phyloP scores from a whole-genome alignment of 2,888 invertebrate genomes.

The Dryocosmus kuriphilus region DNA sequence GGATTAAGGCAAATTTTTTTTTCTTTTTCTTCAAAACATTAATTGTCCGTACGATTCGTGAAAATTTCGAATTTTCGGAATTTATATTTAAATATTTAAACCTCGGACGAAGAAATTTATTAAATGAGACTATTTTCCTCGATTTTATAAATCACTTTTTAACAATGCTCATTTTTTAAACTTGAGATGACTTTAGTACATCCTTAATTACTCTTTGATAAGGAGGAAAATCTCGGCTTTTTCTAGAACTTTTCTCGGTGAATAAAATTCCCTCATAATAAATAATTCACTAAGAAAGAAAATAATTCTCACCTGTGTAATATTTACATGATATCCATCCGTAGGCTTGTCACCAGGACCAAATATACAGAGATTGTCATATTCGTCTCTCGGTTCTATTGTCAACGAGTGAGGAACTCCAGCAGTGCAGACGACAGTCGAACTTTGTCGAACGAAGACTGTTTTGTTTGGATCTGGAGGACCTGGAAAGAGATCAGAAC shows the following conservation, averaged over 20 bases:
- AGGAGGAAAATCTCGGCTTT: too few relatives aligned
- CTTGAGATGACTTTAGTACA: too few relatives aligned
- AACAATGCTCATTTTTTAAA: too few relatives aligned
- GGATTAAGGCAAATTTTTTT: too few relatives aligned
- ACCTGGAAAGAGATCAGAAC: slow-evolving; percentile 77
- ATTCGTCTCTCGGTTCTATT: slow-evolving; percentile 95
- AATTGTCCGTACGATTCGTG: too few relatives aligned
- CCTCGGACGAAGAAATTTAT: too few relatives aligned
- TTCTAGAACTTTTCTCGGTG: not conserved
- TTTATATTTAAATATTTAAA: too few relatives aligned
- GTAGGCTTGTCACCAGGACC: slow-evolving; percentile 82
- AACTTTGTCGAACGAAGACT: slow-evolving; percentile 89
- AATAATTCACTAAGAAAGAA: not conserved
- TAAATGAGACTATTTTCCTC: too few relatives aligned
- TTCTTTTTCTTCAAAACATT: too few relatives aligned
- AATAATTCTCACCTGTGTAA: slow-evolving; percentile 72
- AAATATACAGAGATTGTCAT: slow-evolving; percentile 89
- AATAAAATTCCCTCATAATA: not conserved
- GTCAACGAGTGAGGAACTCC: slow-evolving; percentile 87
- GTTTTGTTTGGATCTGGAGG: slow-evolving; percentile 90
- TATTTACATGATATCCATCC: slow-evolving; percentile 78
- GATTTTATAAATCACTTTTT: too few relatives aligned
- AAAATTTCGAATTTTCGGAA: too few relatives aligned
- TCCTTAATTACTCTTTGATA: too few relatives aligned
- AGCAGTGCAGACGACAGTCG: slow-evolving; percentile 90